Conservation (phyloP, 30 jellyfish, hydroid and myxozoan species). For the Haliclystus octoradiatus region DNA sequence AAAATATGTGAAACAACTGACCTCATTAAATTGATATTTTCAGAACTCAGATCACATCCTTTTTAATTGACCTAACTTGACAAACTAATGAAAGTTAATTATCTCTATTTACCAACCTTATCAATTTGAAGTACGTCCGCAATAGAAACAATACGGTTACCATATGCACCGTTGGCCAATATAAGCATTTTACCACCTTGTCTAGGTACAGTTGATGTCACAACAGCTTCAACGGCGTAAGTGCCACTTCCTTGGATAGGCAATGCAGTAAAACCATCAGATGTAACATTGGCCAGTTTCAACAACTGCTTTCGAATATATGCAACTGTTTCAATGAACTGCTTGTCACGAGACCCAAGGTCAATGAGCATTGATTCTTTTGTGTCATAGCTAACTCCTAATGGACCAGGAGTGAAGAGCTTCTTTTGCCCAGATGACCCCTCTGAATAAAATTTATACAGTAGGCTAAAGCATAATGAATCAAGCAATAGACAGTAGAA, state of each 20-base stretch:
- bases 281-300: slow-evolving; percentile 47
- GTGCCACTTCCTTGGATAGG: slow-evolving; percentile 98
- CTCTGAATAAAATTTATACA: no score
- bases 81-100: no score
- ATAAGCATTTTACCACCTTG: slow-evolving; percentile 47
- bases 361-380: slow-evolving; percentile 80
- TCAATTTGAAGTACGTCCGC: slow-evolving; percentile 52
- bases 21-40: no score
- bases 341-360: slow-evolving; percentile 72
- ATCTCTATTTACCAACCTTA: slow-evolving; percentile 52
- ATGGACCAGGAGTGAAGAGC: slow-evolving; percentile 91
- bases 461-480: no score
- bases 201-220: slow-evolving; percentile 66
- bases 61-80: no score
- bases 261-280: slow-evolving; percentile 40
- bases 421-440: no score
- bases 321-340: slow-evolving; percentile 51
- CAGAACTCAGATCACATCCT: no score
- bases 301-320: slow-evolving; percentile 44
- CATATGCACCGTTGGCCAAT: slow-evolving; percentile 74
- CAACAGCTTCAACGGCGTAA: slow-evolving; percentile 71
- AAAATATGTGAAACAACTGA: no score
- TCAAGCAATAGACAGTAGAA: no score
- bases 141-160: slow-evolving; percentile 59
- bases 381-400: slow-evolving; percentile 83